A percentile compares a stretch with the other conserved stretches of the same genome.
Evolutionary conservation across 2,888 invertebrate species (phyloP).

Genomic region (Drosophila monieri): DNA sequence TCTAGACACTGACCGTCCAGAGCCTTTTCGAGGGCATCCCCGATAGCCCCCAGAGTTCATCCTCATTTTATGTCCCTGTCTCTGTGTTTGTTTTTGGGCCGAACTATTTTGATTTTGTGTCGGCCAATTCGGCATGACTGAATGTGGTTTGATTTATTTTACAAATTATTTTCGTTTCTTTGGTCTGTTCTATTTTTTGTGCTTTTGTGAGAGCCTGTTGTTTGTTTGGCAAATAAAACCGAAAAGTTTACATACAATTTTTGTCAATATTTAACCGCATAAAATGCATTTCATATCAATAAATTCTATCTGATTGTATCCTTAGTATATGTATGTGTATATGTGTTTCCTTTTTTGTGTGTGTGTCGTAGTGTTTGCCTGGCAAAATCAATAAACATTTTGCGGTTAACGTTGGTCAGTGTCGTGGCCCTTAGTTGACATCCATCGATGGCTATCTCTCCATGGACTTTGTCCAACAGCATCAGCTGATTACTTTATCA

Average conservation of each 20-base stretch:
- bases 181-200: conserved; percentile 9
- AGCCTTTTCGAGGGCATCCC: conserved; percentile 29
- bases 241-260: conserved; percentile 42
- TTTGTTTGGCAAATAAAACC: conserved; percentile 57
- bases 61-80: conserved; percentile 16
- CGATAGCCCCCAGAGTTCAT: background rate
- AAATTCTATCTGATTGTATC: conserved; percentile 9
- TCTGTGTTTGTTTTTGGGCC: conserved; percentile 35
- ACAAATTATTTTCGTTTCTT: conserved; percentile 51
- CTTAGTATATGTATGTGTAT: background rate
- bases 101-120: conserved; percentile 52
- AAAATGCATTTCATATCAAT: conserved; percentile 34
- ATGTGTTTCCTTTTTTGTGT: background rate
- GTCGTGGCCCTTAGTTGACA: conserved; percentile 40
- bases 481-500: conserved; percentile 80
- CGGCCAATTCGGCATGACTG: conserved; percentile 43
- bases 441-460: conserved; percentile 37
- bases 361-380: background rate
- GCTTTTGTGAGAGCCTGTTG: conserved; percentile 1
- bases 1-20: conserved; percentile 54
- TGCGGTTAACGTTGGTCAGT: conserved; percentile 45
- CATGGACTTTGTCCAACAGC: conserved; percentile 70
- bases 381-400: conserved; percentile 62
- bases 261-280: conserved; percentile 58
- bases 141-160: conserved; percentile 14